A percentile compares a stretch with the other conserved stretches of the same genome.
Conservation (phyloP, 2,113 vertebrate species). For the mouse (Mus musculus) region DNA sequence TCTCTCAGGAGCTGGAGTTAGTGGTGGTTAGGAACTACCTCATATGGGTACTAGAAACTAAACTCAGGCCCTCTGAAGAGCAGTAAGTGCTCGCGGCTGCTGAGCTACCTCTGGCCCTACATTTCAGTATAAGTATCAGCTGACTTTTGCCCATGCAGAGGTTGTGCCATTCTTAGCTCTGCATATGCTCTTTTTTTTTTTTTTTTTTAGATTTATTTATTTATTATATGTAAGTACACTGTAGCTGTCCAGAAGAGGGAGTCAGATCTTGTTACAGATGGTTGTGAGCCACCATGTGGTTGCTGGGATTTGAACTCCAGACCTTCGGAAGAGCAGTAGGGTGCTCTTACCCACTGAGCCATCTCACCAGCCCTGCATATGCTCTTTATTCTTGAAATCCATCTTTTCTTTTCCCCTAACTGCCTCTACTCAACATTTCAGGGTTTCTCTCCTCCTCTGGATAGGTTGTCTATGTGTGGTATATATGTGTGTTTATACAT, state of each 20-base stretch:
- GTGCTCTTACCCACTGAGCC: no score
- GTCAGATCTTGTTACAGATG: no score
- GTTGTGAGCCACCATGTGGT: no score
- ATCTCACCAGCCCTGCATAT: conserved; percentile 26
- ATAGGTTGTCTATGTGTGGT: background rate
- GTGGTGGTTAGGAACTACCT: background rate
- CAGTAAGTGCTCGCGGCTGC: background rate
- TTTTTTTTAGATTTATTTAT: no score
- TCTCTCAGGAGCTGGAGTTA: background rate
- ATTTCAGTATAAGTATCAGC: no score
- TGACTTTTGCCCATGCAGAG: background rate
- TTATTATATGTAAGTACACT: no score
- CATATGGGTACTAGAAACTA: background rate
- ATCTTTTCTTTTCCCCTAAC: background rate
- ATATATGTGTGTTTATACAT: background rate
- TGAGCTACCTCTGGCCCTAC: background rate
- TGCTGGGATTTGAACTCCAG: no score
- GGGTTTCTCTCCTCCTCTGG: background rate
- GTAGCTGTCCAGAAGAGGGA: no score
- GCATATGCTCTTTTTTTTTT: background rate
- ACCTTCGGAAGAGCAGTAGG: no score
- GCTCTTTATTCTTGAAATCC: conserved; percentile 10
- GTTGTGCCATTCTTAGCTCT: background rate
- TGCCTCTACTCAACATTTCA: background rate
- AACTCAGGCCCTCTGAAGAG: background rate